A percentile compares a stretch with the other conserved stretches of the same genome.
Evolutionary conservation across 2,797 vertebrate species (phyloP).

Genomic region (Siniperca scherzeri): DNA sequence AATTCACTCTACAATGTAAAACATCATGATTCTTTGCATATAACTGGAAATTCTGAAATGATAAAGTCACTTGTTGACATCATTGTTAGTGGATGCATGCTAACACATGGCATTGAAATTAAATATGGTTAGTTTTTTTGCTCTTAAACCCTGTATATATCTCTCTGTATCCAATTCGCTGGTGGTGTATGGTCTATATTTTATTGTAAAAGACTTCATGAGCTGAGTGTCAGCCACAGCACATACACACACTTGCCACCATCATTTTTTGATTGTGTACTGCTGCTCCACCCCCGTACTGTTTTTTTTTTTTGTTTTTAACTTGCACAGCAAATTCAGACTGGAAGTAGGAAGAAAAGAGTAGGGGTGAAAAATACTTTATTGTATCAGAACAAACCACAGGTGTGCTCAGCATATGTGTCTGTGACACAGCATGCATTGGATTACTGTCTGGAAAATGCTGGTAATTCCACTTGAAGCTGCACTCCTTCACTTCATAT

Average conservation of each 20-base stretch:
- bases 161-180: conserved; percentile 63
- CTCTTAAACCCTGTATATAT: conserved; percentile 52
- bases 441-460: conserved; percentile 75
- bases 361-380: conserved; percentile 12
- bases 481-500: conserved; percentile 64
- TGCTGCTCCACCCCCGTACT: conserved; percentile 32
- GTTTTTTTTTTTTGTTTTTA: conserved; percentile 12
- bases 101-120: conserved; percentile 50
- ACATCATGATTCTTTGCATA: conserved; percentile 25
- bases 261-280: conserved; percentile 69
- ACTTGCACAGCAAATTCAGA: conserved; percentile 46
- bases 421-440: conserved; percentile 60
- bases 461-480: conserved; percentile 69
- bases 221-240: conserved; percentile 56
- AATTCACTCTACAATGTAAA: conserved; percentile 4
- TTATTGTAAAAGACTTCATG: conserved; percentile 68
- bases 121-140: conserved; percentile 48
- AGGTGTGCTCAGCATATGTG: conserved; percentile 55
- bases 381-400: conserved; percentile 47
- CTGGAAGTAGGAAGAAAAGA: conserved; percentile 21
- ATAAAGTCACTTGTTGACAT: conserved; percentile 58
- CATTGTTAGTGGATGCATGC: conserved; percentile 33
- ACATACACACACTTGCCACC: conserved; percentile 63
- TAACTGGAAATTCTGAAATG: conserved; percentile 35
- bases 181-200: conserved; percentile 57